phyloP scores from a whole-genome alignment of 2,888 invertebrate genomes.

The Malthinus flaveolus region DNA sequence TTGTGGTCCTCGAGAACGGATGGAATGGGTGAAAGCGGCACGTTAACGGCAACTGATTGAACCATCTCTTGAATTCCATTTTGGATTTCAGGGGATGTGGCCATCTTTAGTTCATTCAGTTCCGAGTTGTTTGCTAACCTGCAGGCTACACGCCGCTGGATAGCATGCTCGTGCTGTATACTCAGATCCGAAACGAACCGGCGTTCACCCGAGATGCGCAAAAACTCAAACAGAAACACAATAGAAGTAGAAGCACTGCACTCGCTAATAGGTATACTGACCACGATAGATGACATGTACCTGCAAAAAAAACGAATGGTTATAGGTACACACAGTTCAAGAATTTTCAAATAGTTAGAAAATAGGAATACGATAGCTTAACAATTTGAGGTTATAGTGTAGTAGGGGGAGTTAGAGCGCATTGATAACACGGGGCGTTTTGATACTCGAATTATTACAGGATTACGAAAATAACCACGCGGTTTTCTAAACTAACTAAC shows the following conservation, averaged over 20 bases:
- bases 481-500: too few relatives aligned
- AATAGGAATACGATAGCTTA: too few relatives aligned
- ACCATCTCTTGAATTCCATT: constrained; percentile 26
- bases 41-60: constrained; percentile 38
- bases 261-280: constrained; percentile 59
- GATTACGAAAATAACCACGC: too few relatives aligned
- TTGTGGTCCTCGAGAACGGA: constrained; percentile 35
- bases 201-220: constrained; percentile 62
- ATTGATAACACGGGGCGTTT: too few relatives aligned
- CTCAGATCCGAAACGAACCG: constrained; percentile 56
- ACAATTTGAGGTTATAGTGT: too few relatives aligned
- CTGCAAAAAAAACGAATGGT: constrained; percentile 46
- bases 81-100: constrained; percentile 12
- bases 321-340: background rate
- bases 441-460: too few relatives aligned
- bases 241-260: constrained; percentile 57
- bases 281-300: constrained; percentile 62
- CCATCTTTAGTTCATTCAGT: constrained; percentile 35
- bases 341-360: too few relatives aligned
- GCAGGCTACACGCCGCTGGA: constrained; percentile 42
- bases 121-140: constrained; percentile 42
- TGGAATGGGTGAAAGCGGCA: constrained; percentile 39
- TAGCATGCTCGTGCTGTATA: constrained; percentile 52
- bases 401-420: too few relatives aligned
- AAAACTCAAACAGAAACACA: constrained; percentile 62